Evolutionary conservation across 2,888 invertebrate species (phyloP).

Genomic region (Ditylenchus weischeri): DNA sequence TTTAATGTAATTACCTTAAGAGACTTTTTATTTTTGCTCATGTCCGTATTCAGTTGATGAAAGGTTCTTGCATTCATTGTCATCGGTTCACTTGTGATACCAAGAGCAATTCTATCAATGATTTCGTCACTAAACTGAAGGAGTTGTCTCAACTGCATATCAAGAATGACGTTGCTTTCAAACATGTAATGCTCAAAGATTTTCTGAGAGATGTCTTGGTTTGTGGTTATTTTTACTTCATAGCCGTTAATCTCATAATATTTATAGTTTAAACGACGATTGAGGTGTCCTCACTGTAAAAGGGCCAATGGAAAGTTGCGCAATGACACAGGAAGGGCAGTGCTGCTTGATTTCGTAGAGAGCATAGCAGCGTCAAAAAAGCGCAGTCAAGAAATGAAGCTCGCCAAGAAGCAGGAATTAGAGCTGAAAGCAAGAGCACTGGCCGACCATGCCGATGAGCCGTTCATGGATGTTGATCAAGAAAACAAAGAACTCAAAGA

Average conservation of each 20-base stretch:
- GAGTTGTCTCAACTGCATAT: slow-evolving; percentile 14
- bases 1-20: slow-evolving; percentile 63
- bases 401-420: neutral
- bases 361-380: neutral
- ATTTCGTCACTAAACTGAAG: slow-evolving; percentile 13
- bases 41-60: slow-evolving; percentile 58
- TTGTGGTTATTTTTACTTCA: slow-evolving; percentile 3
- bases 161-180: slow-evolving; percentile 46
- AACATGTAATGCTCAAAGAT: slow-evolving; percentile 35
- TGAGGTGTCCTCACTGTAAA: slow-evolving; percentile 53
- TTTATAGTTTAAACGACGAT: slow-evolving; percentile 46
- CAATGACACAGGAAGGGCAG: slow-evolving; percentile 47
- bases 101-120: slow-evolving; percentile 34
- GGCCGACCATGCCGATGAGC: neutral
- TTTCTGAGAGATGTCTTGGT: slow-evolving; percentile 42
- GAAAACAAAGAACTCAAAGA: neutral
- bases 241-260: neutral
- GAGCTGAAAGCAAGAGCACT: slow-evolving; percentile 25
- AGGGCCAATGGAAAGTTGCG: slow-evolving; percentile 46
- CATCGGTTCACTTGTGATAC: slow-evolving; percentile 57
- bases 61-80: slow-evolving; percentile 62
- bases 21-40: slow-evolving; percentile 10
- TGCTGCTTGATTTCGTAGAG: slow-evolving; percentile 47
- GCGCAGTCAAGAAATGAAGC: slow-evolving; percentile 7
- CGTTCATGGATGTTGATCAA: slow-evolving; percentile 23